Percentiles rank a stretch among this genome's conserved stretches.
These are phyloP conservation scores for Marisa cornuarietis DNA, from an alignment of 1,140 invertebrate species.

Conservation along the genomic window DNA sequence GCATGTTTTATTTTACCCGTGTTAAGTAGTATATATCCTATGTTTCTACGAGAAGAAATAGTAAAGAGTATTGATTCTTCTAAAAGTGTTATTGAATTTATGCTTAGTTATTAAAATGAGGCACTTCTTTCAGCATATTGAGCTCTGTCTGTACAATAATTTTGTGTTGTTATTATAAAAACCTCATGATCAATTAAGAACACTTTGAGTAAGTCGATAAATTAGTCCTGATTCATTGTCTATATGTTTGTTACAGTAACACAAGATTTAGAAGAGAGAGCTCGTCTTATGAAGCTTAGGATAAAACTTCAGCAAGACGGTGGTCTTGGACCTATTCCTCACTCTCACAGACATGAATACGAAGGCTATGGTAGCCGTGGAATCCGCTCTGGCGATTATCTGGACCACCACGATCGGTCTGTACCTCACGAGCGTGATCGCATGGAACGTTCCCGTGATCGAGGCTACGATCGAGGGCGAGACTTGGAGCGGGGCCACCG, in stretches of 20 bases:
- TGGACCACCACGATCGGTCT: slow-evolving; percentile 33
- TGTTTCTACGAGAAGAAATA: too few relatives aligned
- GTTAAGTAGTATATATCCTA: too few relatives aligned
- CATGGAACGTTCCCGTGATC: slow-evolving; percentile 40
- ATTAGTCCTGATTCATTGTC: too few relatives aligned
- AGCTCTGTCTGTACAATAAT: too few relatives aligned
- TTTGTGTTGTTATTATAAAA: too few relatives aligned
- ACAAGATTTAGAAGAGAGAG: slow-evolving; percentile 87
- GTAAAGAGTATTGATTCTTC: too few relatives aligned
- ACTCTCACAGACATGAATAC: slow-evolving; percentile 52
- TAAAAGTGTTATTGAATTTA: too few relatives aligned
- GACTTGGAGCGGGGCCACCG: slow-evolving; percentile 39
- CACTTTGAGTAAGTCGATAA: too few relatives aligned
- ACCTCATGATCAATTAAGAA: too few relatives aligned
- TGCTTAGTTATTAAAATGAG: too few relatives aligned
- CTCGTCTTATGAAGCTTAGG: slow-evolving; percentile 76
- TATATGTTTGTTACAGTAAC: slow-evolving; percentile 49
- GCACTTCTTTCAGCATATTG: too few relatives aligned
- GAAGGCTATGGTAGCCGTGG: slow-evolving; percentile 13
- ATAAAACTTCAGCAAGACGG: slow-evolving; percentile 67
- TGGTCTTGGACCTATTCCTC: slow-evolving; percentile 30
- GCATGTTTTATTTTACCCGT: too few relatives aligned
- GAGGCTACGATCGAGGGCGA: slow-evolving; percentile 32
- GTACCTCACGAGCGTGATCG: slow-evolving; percentile 39
- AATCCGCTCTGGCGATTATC: slow-evolving; percentile 11